Conservation (phyloP, 1,140 invertebrate species). For the Notospermus geniculatus region DNA sequence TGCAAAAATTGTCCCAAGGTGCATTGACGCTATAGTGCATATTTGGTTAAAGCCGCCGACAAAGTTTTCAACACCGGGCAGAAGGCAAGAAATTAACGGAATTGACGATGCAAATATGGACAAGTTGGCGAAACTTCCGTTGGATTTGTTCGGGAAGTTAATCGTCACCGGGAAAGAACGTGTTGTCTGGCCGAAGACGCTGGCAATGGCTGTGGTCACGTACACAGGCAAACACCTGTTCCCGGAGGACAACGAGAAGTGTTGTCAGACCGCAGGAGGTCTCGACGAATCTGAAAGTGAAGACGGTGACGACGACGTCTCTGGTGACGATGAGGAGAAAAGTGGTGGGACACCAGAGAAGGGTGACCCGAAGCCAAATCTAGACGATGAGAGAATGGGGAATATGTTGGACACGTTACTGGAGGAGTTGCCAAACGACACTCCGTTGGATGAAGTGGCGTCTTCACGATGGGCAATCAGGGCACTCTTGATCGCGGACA, state of each 20-base stretch:
- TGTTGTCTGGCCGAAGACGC: slow-evolving; percentile 28
- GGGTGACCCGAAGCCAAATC: too few relatives aligned
- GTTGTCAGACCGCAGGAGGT: background rate
- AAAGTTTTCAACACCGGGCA: slow-evolving; percentile 31
- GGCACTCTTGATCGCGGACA: slow-evolving; percentile 37
- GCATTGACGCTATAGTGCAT: slow-evolving; percentile 43
- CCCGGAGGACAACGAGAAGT: background rate
- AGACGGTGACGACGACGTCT: background rate
- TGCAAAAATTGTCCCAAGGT: slow-evolving; percentile 34
- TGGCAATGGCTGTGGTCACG: slow-evolving; percentile 34
- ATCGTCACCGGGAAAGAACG: slow-evolving; percentile 31
- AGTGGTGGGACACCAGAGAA: background rate
- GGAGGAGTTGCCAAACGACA: slow-evolving; percentile 37
- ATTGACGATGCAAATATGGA: slow-evolving; percentile 26
- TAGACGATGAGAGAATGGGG: slow-evolving; percentile 11
- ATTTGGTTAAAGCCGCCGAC: slow-evolving; percentile 41
- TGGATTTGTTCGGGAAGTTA: slow-evolving; percentile 41
- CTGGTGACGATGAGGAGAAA: slow-evolving; percentile 1
- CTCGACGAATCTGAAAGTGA: background rate
- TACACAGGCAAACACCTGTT: slow-evolving; percentile 27
- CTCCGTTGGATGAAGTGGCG: slow-evolving; percentile 33
- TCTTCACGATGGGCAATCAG: slow-evolving; percentile 45
- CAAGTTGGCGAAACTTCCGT: slow-evolving; percentile 30
- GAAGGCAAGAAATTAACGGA: slow-evolving; percentile 25
- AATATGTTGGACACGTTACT: slow-evolving; percentile 40